Evolutionary conservation across 2,113 vertebrate species (phyloP).

Genomic region (Antechinus flavipes): DNA sequence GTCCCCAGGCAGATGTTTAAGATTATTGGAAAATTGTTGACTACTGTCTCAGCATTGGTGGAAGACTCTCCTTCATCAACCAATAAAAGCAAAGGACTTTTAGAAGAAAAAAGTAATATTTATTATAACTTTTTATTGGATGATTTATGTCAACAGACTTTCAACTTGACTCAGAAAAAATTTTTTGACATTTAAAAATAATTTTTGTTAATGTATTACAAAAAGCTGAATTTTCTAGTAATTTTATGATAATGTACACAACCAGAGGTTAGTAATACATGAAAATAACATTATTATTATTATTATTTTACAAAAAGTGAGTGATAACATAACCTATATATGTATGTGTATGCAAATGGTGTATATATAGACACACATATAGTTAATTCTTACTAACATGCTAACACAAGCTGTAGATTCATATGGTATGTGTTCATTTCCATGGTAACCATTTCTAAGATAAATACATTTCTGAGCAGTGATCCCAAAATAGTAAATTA

Average conservation of each 20-base stretch:
- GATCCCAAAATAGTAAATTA: constrained; percentile 69
- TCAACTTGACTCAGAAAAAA: constrained; percentile 26
- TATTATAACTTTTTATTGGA: constrained; percentile 24
- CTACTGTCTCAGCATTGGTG: neutral
- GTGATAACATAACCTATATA: neutral
- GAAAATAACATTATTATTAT: constrained; percentile 7
- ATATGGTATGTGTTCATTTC: constrained; percentile 62
- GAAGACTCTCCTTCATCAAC: neutral
- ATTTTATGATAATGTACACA: constrained; percentile 4
- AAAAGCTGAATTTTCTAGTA: constrained; percentile 19
- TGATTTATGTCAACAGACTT: neutral
- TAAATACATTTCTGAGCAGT: constrained; percentile 71
- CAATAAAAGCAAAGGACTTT: neutral
- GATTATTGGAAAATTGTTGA: neutral
- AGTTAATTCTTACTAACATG: constrained; percentile 56
- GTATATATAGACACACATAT: neutral
- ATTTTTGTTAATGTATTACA: constrained; percentile 13
- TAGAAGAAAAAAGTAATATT: neutral
- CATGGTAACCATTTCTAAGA: constrained; percentile 76
- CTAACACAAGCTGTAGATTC: constrained; percentile 70
- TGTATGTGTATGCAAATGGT: neutral
- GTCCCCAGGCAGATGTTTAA: neutral
- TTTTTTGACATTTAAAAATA: constrained; percentile 21
- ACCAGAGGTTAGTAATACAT: constrained; percentile 57
- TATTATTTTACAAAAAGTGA: constrained; percentile 4